Base-by-base conservation (phyloP, 2,113 vertebrate genomes). In the Tachysurus vachellii region DNA sequence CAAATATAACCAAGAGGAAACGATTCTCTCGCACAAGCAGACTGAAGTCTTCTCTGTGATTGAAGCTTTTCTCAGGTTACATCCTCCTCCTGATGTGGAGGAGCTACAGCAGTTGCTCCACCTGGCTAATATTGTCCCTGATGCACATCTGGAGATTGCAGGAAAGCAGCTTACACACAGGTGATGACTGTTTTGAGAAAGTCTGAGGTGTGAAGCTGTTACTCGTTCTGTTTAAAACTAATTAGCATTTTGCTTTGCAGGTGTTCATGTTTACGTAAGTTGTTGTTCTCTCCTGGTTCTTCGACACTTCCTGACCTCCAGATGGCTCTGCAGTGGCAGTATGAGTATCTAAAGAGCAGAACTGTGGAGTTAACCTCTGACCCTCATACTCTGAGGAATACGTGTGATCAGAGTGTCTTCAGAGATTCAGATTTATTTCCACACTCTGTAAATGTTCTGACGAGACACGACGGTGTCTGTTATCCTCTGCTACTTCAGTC, bases 281-380 rank as follows among this genome's bases (percentile, higher is more conserved):
- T 96, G 4, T 84, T 96, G 0, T 90, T 90, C 0, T 94, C 91
- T 8, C 88, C 89, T 2, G 92, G 87, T 5, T 88, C 92, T 0
- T 90, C 93, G 28, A 13, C 88, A 0, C 80, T 94, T 1, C 84
- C 82, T 28, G 90, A 93, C 23, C 93, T 96, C 2, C 93, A 95
- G 90, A 47, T 91, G 28, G 93, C 94, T 11, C 85, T 95, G 23
- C 93, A 94, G 83, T 96, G 95, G 95, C 95, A 96, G 92, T 92
- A 93, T 6, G 91, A 94, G 56, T 81, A 92, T 56, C 85, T 95
- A 13, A 88, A 85, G 61, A 80, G 87, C 73, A 70, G 62, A 0
- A 17, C 57, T 14, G 47, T 12, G 0, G 16, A 44, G 62, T 31
- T 61, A 75, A 56, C 62, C 36, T 73, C 50, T 64, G 53, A 87